These are phyloP conservation scores for Priocnemis perturbator DNA, from an alignment of 2,888 invertebrate species.

Conservation along the genomic window DNA sequence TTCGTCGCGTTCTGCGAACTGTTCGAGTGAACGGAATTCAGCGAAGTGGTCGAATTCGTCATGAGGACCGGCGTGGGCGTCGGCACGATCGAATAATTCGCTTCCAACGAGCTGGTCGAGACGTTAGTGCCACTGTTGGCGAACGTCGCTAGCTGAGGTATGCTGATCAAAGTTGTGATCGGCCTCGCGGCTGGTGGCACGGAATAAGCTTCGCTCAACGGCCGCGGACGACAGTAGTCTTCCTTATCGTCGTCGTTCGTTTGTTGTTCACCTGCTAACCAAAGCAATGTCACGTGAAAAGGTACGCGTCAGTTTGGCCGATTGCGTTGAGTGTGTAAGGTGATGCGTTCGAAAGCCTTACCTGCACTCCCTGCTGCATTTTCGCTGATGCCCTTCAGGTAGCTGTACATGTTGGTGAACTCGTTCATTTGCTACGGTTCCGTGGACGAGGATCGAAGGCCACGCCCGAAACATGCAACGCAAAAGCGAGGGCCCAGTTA, in stretches of 20 bases:
- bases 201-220: constrained; percentile 75
- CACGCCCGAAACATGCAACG: constrained; percentile 64
- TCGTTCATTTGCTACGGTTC: constrained; percentile 88
- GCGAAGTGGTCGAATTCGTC: constrained; percentile 30
- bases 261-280: neutral
- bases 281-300: too few species aligned
- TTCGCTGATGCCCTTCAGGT: constrained; percentile 87
- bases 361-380: constrained; percentile 48
- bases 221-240: constrained; percentile 75
- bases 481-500: constrained; percentile 52
- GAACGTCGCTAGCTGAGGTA: constrained; percentile 44
- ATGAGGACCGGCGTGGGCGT: constrained; percentile 61
- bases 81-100: constrained; percentile 66
- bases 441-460: constrained; percentile 42
- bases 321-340: too few species aligned
- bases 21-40: too few species aligned
- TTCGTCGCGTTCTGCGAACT: too few species aligned
- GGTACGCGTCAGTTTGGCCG: too few species aligned
- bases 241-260: constrained; percentile 62
- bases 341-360: neutral
- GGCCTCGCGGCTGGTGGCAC: constrained; percentile 77
- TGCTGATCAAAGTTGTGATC: constrained; percentile 54
- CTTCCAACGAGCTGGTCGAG: constrained; percentile 51
- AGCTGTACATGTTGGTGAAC: constrained; percentile 90
- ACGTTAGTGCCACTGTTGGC: constrained; percentile 42